Evolutionary conservation across 2,888 invertebrate species (phyloP), one percentile per base, ranked within the genome.

Genomic region (Syritta pipiens): DNA sequence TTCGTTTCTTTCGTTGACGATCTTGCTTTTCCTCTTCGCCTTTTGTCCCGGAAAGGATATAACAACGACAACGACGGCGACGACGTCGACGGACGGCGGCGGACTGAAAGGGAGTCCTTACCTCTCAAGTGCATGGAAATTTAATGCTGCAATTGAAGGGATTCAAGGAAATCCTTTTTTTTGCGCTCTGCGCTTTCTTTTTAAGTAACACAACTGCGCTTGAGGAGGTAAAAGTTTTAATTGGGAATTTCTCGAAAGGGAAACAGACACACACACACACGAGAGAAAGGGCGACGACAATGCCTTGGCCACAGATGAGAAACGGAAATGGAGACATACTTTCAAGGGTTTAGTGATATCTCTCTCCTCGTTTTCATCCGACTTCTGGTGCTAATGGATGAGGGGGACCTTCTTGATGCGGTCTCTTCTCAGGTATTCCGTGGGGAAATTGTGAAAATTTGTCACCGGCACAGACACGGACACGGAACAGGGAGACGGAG

Each of bases 101-200:
- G 37, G 37, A 14, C 10, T 35, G 35, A 14, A 2, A 14, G 37
- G 19, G 17, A 9, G 3, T 7, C 3, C 60, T 67, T 72, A 67
- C 65, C 46, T 51, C 32, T 77, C 40, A 53, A 60, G 62, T 76
- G 69, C 69, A 76, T 63, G 62, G 69, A 69, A 69, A 69, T 69
- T 71, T 69, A 71, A 71, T 51, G 28, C 65, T 67, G 77, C 65
- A 65, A 42, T 59, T 65, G 65, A 53, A 51, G 30, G 63, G 30
- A 67, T 62, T 68, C 24, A 12, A 32, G 46, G 46, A 51, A 48
- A 40, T 46, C 6, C 12, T 26, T 32, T 26, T 10, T 53, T 26
- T 28, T 55, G n/a, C 22, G 9, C 12, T 6, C 7, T 37, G 17
- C 35, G 24, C 9, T n/a, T 32, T 35, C 20, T 53, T 40, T 1